phyloP scores from a whole-genome alignment of 2,888 invertebrate genomes.

The Apantesis nais region DNA sequence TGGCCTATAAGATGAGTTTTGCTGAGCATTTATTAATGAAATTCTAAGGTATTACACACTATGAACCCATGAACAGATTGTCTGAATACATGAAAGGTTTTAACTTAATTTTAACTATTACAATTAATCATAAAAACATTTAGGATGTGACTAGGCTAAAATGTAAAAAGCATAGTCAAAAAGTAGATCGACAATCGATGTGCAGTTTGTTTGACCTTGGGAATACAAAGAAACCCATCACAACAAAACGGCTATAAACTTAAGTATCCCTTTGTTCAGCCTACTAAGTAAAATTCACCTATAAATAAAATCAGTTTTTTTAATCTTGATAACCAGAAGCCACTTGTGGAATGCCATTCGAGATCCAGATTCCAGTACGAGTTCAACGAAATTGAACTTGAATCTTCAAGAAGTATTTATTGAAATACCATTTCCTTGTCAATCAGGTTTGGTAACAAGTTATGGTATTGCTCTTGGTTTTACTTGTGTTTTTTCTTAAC shows the following conservation, averaged over 20 bases:
- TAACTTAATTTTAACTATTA: no score
- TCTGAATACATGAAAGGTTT: background rate
- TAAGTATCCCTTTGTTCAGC: slow-evolving; percentile 30
- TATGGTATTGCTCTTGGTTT: background rate
- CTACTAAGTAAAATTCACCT: slow-evolving; percentile 8
- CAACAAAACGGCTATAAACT: slow-evolving; percentile 21
- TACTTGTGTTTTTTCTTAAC: background rate
- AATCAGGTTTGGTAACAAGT: slow-evolving; percentile 1
- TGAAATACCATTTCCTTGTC: slow-evolving; percentile 6
- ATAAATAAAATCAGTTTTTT: slow-evolving; percentile 35
- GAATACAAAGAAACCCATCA: slow-evolving; percentile 25
- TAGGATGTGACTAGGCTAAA: no score
- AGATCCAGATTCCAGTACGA: slow-evolving; percentile 39
- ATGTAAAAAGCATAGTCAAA: slow-evolving; percentile 1
- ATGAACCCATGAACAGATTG: background rate
- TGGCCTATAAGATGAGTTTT: slow-evolving; percentile 90
- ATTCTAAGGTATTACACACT: background rate
- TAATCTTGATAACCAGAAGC: slow-evolving; percentile 15
- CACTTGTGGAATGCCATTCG: slow-evolving; percentile 44
- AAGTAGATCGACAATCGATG: background rate
- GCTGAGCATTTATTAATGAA: background rate
- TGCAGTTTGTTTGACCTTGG: slow-evolving; percentile 25
- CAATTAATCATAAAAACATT: no score
- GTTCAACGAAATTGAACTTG: slow-evolving; percentile 51
- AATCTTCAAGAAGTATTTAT: slow-evolving; percentile 25